Conservation (phyloP, 2,113 vertebrate genomes). For the Daboia siamensis region DNA sequence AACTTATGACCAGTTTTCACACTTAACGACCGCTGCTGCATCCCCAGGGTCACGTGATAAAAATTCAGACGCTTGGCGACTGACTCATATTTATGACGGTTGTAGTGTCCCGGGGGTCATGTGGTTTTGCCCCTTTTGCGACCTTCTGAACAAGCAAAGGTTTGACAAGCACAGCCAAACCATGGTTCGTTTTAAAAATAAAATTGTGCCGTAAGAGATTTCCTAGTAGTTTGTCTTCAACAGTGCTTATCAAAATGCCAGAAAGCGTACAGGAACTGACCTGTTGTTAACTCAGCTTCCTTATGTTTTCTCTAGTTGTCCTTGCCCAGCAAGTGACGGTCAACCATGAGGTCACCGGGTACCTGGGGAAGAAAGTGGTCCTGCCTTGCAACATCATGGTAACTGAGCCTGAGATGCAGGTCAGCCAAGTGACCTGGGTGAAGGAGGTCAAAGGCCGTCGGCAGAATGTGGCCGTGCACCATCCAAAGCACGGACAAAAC, state of each 20-base stretch:
- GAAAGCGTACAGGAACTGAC: neutral
- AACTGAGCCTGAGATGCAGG: constrained; percentile 50
- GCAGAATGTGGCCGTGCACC: constrained; percentile 76
- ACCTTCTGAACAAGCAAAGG: neutral
- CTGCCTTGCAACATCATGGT: constrained; percentile 76
- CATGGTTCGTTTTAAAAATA: neutral
- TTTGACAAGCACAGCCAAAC: neutral
- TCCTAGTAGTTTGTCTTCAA: neutral
- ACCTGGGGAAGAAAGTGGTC: constrained; percentile 70
- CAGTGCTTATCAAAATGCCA: too few species aligned
- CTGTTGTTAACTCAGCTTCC: accelerated
- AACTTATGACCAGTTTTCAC: too few species aligned
- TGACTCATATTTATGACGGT: too few species aligned
- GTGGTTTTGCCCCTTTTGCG: too few species aligned
- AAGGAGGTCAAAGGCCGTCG: constrained; percentile 45
- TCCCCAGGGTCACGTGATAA: too few species aligned
- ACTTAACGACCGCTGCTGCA: too few species aligned
- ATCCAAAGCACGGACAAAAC: constrained; percentile 68
- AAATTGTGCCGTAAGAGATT: neutral
- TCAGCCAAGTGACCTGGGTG: constrained; percentile 81
- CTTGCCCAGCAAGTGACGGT: constrained; percentile 72
- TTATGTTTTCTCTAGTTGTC: constrained; percentile 7
- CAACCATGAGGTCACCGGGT: constrained; percentile 65
- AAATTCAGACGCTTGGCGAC: too few species aligned
- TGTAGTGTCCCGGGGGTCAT: too few species aligned